Percentiles rank a stretch among this genome's conserved stretches.
phyloP scores from a whole-genome alignment of 2,888 invertebrate genomes.

The Ornithoptera priamus region DNA sequence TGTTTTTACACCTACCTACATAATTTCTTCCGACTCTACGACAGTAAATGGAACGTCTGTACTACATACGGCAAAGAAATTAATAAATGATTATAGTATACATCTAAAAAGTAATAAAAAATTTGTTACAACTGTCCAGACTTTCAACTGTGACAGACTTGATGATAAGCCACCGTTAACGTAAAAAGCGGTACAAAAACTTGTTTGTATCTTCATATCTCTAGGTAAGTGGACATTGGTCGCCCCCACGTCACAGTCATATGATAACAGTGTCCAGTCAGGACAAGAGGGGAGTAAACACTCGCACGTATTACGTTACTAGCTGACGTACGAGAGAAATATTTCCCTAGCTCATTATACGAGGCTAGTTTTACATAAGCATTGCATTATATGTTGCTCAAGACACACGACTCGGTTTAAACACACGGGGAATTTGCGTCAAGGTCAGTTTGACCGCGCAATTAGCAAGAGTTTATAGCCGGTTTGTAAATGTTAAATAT shows the following conservation, averaged over 20 bases:
- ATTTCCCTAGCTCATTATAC: conserved; percentile 5
- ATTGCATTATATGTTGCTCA: conserved; percentile 21
- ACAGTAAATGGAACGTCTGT: too few relatives aligned
- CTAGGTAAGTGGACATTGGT: conserved; percentile 18
- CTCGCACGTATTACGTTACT: conserved; percentile 17
- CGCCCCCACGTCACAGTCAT: conserved; percentile 12
- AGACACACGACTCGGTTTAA: conserved; percentile 21
- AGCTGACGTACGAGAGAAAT: conserved; percentile 6
- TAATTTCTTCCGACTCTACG: too few relatives aligned
- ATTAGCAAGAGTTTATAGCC: conserved; percentile 52
- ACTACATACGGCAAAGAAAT: too few relatives aligned
- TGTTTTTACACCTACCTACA: too few relatives aligned
- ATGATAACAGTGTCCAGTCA: conserved; percentile 14
- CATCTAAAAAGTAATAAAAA: background rate
- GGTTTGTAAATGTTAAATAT: conserved; percentile 16
- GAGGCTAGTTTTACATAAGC: conserved; percentile 21
- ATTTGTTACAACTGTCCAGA: background rate
- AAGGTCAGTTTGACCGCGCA: conserved; percentile 37
- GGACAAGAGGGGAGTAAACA: conserved; percentile 16
- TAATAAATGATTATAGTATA: too few relatives aligned
- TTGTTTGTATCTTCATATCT: conserved; percentile 15
- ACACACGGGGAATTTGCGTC: conserved; percentile 23
- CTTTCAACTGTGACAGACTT: conserved; percentile 10
- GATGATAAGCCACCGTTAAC: conserved; percentile 11
- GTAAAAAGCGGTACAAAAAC: conserved; percentile 14